Evolutionary conservation across 2,113 vertebrate species (phyloP).

Genomic region (Mormyrus iriodes): DNA sequence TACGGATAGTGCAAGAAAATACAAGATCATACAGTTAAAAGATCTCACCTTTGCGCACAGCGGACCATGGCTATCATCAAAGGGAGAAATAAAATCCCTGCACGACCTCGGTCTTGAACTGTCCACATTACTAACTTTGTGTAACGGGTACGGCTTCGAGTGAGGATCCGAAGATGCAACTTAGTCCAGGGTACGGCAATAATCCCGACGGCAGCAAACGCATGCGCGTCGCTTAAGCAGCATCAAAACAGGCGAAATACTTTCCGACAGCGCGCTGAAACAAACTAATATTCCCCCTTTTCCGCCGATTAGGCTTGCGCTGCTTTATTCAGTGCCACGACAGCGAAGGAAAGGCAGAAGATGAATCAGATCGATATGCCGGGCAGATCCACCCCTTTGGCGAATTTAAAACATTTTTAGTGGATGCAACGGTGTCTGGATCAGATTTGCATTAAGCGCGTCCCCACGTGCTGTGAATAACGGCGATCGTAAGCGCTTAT

Average conservation of each 20-base stretch:
- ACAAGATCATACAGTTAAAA: background rate
- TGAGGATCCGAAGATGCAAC: conserved; percentile 61
- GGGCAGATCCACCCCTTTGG: conserved; percentile 36
- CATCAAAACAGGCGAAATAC: conserved; percentile 52
- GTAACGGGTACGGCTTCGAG: conserved; percentile 47
- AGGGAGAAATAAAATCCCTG: conserved; percentile 58
- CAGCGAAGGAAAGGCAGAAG: conserved; percentile 31
- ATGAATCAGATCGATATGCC: conserved; percentile 38
- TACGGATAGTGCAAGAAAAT: conserved; percentile 1
- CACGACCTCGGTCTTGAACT: conserved; percentile 51
- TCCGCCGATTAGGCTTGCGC: background rate
- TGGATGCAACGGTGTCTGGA: conserved; percentile 32
- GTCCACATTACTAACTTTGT: conserved; percentile 67
- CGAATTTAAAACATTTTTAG: conserved; percentile 31
- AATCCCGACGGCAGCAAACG: conserved; percentile 54
- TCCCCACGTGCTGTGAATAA: conserved; percentile 25
- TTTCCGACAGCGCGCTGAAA: conserved; percentile 23
- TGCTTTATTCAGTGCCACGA: conserved; percentile 24
- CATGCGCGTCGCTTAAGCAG: conserved; percentile 60
- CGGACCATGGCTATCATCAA: conserved; percentile 66
- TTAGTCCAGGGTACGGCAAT: conserved; percentile 60
- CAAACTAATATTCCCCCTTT: background rate
- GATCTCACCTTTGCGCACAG: conserved; percentile 75
- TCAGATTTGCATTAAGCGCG: conserved; percentile 13
- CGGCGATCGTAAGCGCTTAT: background rate